Percentiles rank a stretch among this genome's conserved stretches.
phyloP scores from a whole-genome alignment of 2,113 vertebrate genomes.

The Sylvia atricapilla region DNA sequence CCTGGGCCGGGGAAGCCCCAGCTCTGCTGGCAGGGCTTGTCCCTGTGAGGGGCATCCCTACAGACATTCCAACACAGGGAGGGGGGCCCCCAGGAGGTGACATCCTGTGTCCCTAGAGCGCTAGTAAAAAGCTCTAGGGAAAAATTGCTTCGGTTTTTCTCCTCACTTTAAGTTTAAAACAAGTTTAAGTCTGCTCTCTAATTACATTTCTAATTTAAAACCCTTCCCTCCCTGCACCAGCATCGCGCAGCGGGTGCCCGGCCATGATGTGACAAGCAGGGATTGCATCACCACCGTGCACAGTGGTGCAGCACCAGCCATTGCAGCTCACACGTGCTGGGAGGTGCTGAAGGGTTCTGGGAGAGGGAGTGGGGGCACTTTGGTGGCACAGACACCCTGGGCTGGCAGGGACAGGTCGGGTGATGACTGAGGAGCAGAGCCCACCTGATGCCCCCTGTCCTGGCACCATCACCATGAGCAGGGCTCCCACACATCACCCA shows the following conservation, averaged over 20 bases:
- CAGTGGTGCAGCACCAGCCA: fast-evolving
- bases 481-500: fast-evolving
- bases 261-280: fast-evolving
- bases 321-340: fast-evolving
- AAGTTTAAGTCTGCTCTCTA: not conserved
- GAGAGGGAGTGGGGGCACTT: fast-evolving
- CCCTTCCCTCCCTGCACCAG: not conserved
- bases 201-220: not conserved
- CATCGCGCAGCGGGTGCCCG: fast-evolving
- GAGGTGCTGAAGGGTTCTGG: not conserved
- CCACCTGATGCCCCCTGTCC: not conserved
- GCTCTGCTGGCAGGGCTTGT: not conserved
- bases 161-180: not conserved
- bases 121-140: not conserved
- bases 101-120: fast-evolving
- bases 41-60: not conserved
- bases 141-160: not conserved
- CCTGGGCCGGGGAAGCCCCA: not conserved
- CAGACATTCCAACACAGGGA: not conserved
- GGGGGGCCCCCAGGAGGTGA: fast-evolving
- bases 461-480: fast-evolving
- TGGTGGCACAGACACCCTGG: fast-evolving
- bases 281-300: fast-evolving
- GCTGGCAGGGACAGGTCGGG: fast-evolving
- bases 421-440: not conserved